phyloP scores from a whole-genome alignment of 2,797 vertebrate species.

The Dallia pectoralis region DNA sequence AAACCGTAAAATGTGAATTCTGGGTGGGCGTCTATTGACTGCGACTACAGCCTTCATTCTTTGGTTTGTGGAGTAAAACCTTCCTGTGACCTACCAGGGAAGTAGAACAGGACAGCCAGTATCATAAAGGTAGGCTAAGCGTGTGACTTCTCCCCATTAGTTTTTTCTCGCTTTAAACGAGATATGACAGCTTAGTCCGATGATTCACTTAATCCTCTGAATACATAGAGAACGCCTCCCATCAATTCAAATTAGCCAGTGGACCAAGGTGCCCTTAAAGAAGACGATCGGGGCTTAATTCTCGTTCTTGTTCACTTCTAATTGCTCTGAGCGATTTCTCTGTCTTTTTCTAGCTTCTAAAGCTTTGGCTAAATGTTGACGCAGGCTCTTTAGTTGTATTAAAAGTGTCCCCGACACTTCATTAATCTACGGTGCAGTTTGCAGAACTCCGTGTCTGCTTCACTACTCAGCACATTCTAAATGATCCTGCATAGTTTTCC shows the following conservation, averaged over 20 bases:
- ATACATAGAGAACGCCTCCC: not conserved
- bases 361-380: not conserved
- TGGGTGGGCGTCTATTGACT: no score
- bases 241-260: not conserved
- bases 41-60: no score
- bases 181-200: not conserved
- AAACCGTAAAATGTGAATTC: no score
- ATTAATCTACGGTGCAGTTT: not conserved
- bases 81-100: not conserved
- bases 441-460: not conserved
- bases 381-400: not conserved
- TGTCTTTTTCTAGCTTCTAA: slow-evolving; percentile 7
- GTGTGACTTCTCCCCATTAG: not conserved
- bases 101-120: not conserved
- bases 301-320: not conserved
- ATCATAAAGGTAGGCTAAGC: not conserved
- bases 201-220: not conserved
- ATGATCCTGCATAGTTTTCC: not conserved
- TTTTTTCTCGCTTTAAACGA: not conserved
- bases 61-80: no score
- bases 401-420: not conserved
- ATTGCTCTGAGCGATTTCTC: not conserved
- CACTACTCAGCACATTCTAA: not conserved
- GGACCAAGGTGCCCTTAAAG: slow-evolving; percentile 1
- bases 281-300: not conserved